Conservation (phyloP, 2,888 invertebrate genomes). For the Drosophila basisetae region DNA sequence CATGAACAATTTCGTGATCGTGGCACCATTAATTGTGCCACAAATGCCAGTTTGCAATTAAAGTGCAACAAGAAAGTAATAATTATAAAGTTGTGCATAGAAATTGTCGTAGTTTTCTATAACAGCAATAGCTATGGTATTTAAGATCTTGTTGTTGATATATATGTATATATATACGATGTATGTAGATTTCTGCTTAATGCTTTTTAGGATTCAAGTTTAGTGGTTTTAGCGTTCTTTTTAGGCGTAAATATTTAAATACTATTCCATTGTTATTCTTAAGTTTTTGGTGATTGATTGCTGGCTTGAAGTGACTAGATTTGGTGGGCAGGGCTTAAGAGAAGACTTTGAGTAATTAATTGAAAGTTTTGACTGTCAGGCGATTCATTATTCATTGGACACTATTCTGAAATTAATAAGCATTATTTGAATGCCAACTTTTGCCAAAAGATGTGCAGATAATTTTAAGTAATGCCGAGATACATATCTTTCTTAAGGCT, state of each 20-base stretch:
- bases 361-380: conserved; percentile 6
- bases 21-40: conserved; percentile 62
- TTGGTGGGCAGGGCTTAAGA: conserved; percentile 7
- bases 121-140: neutral
- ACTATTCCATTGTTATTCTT: neutral
- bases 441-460: neutral
- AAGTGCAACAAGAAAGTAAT: conserved; percentile 52
- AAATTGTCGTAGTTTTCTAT: conserved; percentile 1
- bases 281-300: conserved; percentile 43
- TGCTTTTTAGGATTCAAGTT: neutral
- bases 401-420: neutral
- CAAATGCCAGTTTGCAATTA: conserved; percentile 57
- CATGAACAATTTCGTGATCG: conserved; percentile 38
- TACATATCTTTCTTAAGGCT: neutral
- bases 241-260: neutral
- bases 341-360: conserved; percentile 15
- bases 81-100: conserved; percentile 2
- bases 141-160: neutral
- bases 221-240: too few species aligned
- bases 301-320: conserved; percentile 8
- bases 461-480: neutral
- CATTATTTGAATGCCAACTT: neutral
- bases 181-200: neutral
- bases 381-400: conserved; percentile 1
- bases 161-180: neutral